These are phyloP conservation scores for Strigamia crassipes DNA, from an alignment of 2,888 invertebrate species.

Conservation along the genomic window DNA sequence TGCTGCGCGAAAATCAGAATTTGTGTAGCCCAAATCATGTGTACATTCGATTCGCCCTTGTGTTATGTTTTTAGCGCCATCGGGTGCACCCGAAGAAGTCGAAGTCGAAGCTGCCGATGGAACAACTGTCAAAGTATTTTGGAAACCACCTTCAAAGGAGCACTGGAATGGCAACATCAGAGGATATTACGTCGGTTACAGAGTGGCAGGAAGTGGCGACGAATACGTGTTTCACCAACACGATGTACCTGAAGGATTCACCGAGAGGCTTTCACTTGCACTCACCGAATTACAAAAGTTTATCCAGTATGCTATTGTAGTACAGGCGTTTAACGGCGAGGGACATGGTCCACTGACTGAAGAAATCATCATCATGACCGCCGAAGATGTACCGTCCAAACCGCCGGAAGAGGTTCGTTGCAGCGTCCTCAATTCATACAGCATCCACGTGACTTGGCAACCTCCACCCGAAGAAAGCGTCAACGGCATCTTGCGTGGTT, in stretches of 20 bases:
- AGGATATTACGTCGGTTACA: slow-evolving; percentile 89
- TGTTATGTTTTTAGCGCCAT: slow-evolving; percentile 22
- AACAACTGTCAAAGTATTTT: slow-evolving; percentile 45
- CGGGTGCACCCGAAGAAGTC: slow-evolving; percentile 28
- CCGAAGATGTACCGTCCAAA: slow-evolving; percentile 58
- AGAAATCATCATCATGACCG: slow-evolving; percentile 45
- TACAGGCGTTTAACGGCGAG: slow-evolving; percentile 46
- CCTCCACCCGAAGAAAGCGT: slow-evolving; percentile 59
- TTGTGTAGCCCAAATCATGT: too few relatives aligned
- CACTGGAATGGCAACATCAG: slow-evolving; percentile 92
- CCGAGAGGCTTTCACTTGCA: not conserved
- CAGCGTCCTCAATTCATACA: slow-evolving; percentile 58
- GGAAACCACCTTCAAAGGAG: slow-evolving; percentile 74
- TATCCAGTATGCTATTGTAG: slow-evolving; percentile 46
- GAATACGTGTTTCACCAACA: not conserved
- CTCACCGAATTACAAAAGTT: slow-evolving; percentile 41
- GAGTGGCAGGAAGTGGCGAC: slow-evolving; percentile 61
- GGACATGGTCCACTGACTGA: slow-evolving; percentile 45
- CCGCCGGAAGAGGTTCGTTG: slow-evolving; percentile 60
- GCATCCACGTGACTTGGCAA: slow-evolving; percentile 60
- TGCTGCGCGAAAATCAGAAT: too few relatives aligned
- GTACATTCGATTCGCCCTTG: too few relatives aligned
- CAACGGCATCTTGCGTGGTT: slow-evolving; percentile 67
- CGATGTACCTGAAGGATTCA: slow-evolving; percentile 41
- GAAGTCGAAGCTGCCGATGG: slow-evolving; percentile 46